Evolutionary conservation across 1,140 invertebrate species (phyloP).

Genomic region (Zeugodacus cucurbitae): DNA sequence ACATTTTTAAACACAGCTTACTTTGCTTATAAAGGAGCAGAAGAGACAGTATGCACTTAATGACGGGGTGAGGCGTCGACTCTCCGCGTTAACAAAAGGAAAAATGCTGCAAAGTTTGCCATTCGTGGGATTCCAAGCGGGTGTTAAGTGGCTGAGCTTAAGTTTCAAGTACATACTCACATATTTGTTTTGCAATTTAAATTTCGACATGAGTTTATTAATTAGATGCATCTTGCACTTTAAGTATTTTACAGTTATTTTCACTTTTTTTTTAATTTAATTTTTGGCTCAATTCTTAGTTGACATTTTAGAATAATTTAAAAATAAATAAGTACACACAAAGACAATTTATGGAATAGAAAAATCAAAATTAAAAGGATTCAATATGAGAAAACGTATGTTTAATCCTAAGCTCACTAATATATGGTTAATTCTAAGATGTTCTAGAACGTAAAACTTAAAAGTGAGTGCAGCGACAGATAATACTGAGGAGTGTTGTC

Average conservation of each 20-base stretch:
- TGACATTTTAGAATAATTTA: too few species aligned
- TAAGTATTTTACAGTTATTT: background rate
- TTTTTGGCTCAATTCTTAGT: too few species aligned
- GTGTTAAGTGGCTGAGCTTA: background rate
- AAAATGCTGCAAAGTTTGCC: background rate
- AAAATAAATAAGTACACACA: too few species aligned
- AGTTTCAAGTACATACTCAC: background rate
- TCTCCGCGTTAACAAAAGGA: background rate
- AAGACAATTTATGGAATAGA: too few species aligned
- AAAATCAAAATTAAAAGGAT: too few species aligned
- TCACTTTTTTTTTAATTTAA: background rate
- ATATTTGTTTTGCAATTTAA: background rate
- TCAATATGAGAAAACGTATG: too few species aligned
- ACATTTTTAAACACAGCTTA: background rate
- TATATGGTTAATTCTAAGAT: too few species aligned
- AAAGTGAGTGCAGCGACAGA: too few species aligned
- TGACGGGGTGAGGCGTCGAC: background rate
- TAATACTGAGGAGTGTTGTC: too few species aligned
- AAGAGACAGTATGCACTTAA: background rate
- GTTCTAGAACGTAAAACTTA: too few species aligned
- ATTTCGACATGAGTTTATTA: background rate
- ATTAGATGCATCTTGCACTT: background rate
- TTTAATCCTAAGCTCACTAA: too few species aligned
- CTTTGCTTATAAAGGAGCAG: too few species aligned
- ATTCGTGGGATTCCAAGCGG: background rate